Percentiles rank a stretch among this genome's conserved stretches.
Conservation (phyloP, 1,140 invertebrate genomes). For the Dinoponera quadriceps region DNA sequence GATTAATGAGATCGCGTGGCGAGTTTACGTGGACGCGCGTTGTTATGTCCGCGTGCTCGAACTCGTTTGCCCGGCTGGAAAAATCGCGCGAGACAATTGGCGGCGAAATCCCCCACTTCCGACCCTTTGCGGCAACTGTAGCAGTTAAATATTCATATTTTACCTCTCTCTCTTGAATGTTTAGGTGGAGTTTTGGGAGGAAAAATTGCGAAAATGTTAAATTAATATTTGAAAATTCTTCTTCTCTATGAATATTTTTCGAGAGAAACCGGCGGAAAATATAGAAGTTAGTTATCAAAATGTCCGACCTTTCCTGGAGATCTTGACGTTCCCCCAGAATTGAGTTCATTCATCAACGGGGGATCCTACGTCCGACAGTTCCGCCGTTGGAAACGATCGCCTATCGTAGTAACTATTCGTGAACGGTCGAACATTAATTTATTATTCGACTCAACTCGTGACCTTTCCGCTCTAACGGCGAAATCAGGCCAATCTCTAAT, state of each 20-base stretch:
- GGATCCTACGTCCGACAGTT: neutral
- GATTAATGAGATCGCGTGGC: slow-evolving; percentile 72
- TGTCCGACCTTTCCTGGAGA: too few species aligned
- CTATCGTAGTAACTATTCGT: neutral
- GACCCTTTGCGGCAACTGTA: too few species aligned
- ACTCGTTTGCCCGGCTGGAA: slow-evolving; percentile 7
- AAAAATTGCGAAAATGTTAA: too few species aligned
- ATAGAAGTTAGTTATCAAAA: too few species aligned
- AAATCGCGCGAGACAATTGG: slow-evolving; percentile 26
- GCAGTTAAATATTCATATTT: too few species aligned
- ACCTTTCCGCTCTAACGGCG: slow-evolving; percentile 13
- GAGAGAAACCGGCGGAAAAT: too few species aligned
- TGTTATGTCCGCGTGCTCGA: neutral
- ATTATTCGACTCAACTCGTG: slow-evolving; percentile 26
- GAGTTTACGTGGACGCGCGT: neutral
- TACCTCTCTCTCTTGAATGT: neutral
- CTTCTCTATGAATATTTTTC: too few species aligned
- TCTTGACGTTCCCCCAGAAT: too few species aligned
- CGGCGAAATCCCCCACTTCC: neutral
- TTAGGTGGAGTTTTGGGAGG: too few species aligned
- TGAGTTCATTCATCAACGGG: neutral
- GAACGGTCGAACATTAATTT: slow-evolving; percentile 13
- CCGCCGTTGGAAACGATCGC: neutral
- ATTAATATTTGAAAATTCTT: too few species aligned
- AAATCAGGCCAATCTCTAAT: slow-evolving; percentile 18